Evolutionary conservation across 2,888 invertebrate genomes (phyloP).

Genomic region (Cyrtodaria siliqua): DNA sequence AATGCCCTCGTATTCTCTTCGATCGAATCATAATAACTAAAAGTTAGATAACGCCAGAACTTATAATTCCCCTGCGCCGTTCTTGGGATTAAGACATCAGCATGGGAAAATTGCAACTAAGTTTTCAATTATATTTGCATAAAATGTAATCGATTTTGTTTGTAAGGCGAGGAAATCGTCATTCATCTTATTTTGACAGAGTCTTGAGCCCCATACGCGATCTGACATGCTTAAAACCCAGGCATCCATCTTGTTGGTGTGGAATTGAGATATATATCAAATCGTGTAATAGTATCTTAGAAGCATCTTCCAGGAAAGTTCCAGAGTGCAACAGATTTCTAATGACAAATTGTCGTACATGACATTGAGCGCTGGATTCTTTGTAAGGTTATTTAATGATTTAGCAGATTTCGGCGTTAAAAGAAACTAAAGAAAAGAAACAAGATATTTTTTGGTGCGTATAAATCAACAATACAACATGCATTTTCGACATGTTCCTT

Average conservation of each 20-base stretch:
- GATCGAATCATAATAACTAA: conserved; percentile 20
- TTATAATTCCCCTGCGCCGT: conserved; percentile 47
- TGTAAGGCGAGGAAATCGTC: conserved; percentile 62
- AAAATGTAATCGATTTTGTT: conserved; percentile 67
- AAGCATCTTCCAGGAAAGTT: conserved; percentile 21
- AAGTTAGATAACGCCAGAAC: conserved; percentile 58
- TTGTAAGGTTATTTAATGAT: no score
- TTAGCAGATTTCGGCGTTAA: no score
- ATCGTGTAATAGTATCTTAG: conserved; percentile 37
- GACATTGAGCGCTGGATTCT: no score
- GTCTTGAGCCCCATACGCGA: conserved; percentile 50
- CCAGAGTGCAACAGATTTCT: conserved; percentile 23
- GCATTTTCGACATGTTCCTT: no score
- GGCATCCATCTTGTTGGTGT: conserved; percentile 57
- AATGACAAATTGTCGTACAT: conserved; percentile 31
- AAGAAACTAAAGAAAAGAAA: no score
- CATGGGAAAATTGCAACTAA: conserved; percentile 67
- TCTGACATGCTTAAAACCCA: conserved; percentile 50
- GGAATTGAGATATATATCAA: conserved; percentile 54
- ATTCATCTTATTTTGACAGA: conserved; percentile 68
- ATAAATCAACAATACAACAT: no score
- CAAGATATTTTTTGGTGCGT: no score
- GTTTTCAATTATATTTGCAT: conserved; percentile 70
- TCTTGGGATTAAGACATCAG: conserved; percentile 53
- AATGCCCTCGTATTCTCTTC: conserved; percentile 2